Base-by-base conservation (phyloP, 2,113 vertebrate species). In the Mormoops blainvillei region DNA sequence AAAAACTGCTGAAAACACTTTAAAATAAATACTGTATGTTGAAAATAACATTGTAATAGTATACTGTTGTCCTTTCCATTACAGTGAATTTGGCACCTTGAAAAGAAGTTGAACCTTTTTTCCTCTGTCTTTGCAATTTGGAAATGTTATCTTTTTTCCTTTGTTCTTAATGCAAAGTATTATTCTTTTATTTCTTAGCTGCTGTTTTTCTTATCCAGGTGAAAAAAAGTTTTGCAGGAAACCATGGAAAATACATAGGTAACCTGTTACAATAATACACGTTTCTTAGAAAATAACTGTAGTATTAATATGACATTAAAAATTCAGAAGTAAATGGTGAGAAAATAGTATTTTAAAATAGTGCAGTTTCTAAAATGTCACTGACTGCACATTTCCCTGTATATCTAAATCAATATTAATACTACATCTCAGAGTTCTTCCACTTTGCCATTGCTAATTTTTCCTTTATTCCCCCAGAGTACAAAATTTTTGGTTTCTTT, bases 351-450 rank as follows among this genome's bases (percentile, higher is more conserved):
- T 41, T 91, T 91, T 0, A 45, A 67, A 84, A 89, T 74, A 70
- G 87, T 95, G 43, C 0, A 3, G 15, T 50, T 26, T 94, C 77
- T 74, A 84, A 96, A 81, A 20, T 41, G n/a, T 2, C 78, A 68
- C 13, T 54, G 36, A 2, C 73, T 77, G 8, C 6, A 41, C 71
- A 86, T 48, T 45, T 0, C 16, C 36, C 54, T 90, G 26, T 48
- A 95, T 81, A 54, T 65, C 48, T 97, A 73, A 73, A 96, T 65
- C 96, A 97, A 16, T 12, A 96, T 38, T 78, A 91, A 41, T 48
- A 94, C 93, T 71, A 87, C 15, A 71, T 31, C 28, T 52, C 50
- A 81, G 19, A 92, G 87, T 50, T 70, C 13, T 89, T 96, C 41
- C 19, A 63, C 93, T 94, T 74, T 76, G 73, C 67, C 58, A 68